A percentile compares a stretch with the other conserved stretches of the same genome.
phyloP scores from a whole-genome alignment of 2,888 invertebrate genomes.

The Limnephilus rhombicus region DNA sequence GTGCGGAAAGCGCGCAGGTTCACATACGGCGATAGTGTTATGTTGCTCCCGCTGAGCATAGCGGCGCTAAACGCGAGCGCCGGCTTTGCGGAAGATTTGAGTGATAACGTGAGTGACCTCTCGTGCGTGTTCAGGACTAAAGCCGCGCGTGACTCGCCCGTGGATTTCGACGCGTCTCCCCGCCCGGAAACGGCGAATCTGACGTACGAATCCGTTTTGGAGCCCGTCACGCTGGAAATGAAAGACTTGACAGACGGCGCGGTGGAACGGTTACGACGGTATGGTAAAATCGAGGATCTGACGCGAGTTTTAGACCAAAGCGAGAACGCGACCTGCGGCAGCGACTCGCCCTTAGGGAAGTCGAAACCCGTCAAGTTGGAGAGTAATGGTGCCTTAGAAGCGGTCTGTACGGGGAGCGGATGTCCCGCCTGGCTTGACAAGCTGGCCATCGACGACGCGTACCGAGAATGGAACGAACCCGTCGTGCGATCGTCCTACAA shows the following conservation, averaged over 20 bases:
- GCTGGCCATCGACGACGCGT: constrained; percentile 74
- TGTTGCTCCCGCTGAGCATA: constrained; percentile 62
- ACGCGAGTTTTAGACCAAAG: constrained; percentile 40
- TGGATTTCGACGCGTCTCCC: neutral
- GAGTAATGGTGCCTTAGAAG: constrained; percentile 61
- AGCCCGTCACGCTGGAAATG: constrained; percentile 46
- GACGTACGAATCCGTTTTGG: constrained; percentile 45
- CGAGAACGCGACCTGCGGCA: constrained; percentile 51
- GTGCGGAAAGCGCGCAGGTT: constrained; percentile 54
- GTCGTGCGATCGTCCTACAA: constrained; percentile 85
- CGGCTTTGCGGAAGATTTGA: constrained; percentile 35
- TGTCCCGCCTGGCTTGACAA: constrained; percentile 69
- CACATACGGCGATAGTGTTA: constrained; percentile 63
- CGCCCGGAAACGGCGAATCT: neutral
- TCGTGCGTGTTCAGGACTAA: constrained; percentile 68
- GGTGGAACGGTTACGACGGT: constrained; percentile 47
- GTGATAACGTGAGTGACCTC: constrained; percentile 66
- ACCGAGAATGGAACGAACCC: constrained; percentile 96
- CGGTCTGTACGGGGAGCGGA: constrained; percentile 57
- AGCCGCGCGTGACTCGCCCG: neutral
- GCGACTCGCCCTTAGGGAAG: constrained; percentile 25
- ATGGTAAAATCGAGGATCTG: constrained; percentile 42
- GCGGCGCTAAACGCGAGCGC: constrained; percentile 60
- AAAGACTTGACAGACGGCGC: constrained; percentile 53
- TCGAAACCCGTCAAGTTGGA: neutral